Conservation (phyloP, 92 coral and sea anemone genomes). For the Meandrina meandrites region DNA sequence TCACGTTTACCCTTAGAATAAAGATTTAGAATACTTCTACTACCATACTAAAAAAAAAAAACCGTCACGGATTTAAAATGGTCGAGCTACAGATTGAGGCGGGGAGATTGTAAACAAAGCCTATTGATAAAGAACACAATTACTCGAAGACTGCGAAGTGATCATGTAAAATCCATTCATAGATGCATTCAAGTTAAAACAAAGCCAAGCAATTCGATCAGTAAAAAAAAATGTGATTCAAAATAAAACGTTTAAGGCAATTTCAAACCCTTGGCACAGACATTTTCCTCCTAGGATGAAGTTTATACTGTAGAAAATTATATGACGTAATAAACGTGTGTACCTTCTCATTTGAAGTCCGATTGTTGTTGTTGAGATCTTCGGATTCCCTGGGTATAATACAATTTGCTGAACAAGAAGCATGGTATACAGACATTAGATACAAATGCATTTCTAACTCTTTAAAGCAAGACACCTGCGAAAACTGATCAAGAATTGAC, state of each 20-base stretch:
- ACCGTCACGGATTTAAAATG: background rate
- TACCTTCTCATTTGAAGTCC: conserved; percentile 7
- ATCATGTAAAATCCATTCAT: background rate
- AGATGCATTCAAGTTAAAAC: background rate
- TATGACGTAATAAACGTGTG: no score
- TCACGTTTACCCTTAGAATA: background rate
- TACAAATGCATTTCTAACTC: background rate
- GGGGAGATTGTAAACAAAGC: conserved; percentile 10
- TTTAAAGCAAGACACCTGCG: background rate
- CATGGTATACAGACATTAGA: background rate
- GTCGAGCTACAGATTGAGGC: background rate
- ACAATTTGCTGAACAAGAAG: conserved; percentile 14
- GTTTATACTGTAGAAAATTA: no score
- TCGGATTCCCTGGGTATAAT: background rate
- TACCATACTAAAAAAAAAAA: background rate
- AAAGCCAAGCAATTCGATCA: background rate
- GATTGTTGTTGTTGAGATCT: background rate
- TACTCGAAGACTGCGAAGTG: background rate
- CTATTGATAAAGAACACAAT: background rate
- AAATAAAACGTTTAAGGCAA: background rate
- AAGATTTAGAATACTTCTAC: background rate
- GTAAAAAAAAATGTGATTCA: background rate
- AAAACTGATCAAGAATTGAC: background rate
- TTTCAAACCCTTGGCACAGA: no score
- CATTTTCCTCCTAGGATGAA: background rate